A percentile compares a stretch with the other conserved stretches of the same genome.
Evolutionary conservation across 2,888 invertebrate species (phyloP).

Genomic region (Epistrophe eligans): DNA sequence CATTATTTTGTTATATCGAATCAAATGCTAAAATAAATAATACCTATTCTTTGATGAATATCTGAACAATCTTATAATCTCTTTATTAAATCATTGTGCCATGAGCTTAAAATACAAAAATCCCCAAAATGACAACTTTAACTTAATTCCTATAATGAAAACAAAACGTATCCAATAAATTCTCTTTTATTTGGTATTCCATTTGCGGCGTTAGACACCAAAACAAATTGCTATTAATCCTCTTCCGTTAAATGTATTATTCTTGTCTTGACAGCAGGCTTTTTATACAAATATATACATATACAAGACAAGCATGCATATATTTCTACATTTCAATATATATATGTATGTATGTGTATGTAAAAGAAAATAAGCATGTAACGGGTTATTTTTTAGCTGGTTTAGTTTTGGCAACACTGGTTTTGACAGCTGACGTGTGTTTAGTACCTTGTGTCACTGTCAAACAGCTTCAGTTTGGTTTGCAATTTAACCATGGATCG

Average conservation of each 20-base stretch:
- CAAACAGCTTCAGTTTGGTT: too few species aligned
- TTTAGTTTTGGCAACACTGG: too few species aligned
- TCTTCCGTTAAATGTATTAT: slow-evolving; percentile 45
- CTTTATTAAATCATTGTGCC: slow-evolving; percentile 7
- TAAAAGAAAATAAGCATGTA: neutral
- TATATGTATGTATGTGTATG: too few species aligned
- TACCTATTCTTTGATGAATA: neutral
- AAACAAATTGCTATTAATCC: slow-evolving; percentile 48
- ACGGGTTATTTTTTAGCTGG: too few species aligned
- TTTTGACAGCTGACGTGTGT: too few species aligned
- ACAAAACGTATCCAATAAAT: slow-evolving; percentile 32
- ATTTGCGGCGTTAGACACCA: slow-evolving; percentile 29
- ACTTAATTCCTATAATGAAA: slow-evolving; percentile 36
- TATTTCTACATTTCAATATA: neutral
- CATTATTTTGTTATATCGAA: too few species aligned
- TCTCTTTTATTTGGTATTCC: slow-evolving; percentile 35
- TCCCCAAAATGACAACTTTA: slow-evolving; percentile 36
- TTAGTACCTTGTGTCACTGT: too few species aligned
- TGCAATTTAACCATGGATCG: too few species aligned
- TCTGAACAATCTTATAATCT: slow-evolving; percentile 19
- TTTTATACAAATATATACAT: neutral
- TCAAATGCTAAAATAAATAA: too few species aligned
- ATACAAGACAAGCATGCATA: neutral
- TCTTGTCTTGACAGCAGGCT: slow-evolving; percentile 30
- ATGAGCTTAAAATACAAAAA: slow-evolving; percentile 24